These are phyloP conservation scores for Copsychus sechellarum DNA, from an alignment of 2,113 vertebrate species.

Conservation along the genomic window DNA sequence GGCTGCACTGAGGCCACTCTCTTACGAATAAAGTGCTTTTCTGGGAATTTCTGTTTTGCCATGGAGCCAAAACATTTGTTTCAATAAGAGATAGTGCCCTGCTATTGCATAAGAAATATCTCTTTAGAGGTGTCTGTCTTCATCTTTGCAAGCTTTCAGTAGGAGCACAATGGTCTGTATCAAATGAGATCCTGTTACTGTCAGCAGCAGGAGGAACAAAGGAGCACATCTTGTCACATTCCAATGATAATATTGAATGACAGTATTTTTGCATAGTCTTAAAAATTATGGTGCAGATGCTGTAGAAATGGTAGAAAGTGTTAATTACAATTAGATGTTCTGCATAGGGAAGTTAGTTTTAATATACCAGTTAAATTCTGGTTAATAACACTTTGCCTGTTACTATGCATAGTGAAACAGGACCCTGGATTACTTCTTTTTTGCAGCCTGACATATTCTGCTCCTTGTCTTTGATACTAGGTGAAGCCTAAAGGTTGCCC, in stretches of 20 bases:
- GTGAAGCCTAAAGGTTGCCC: background rate
- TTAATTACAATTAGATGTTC: constrained; percentile 11
- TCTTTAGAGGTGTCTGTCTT: constrained; percentile 56
- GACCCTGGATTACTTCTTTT: background rate
- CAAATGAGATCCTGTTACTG: constrained; percentile 54
- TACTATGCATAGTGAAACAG: background rate
- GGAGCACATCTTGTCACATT: constrained; percentile 40
- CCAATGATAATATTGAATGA: background rate
- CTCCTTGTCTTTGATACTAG: background rate
- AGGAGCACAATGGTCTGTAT: constrained; percentile 57
- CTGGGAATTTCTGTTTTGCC: background rate
- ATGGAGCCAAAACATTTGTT: background rate
- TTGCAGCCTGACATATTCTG: background rate
- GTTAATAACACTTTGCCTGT: background rate
- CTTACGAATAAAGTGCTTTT: background rate
- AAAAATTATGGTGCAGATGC: constrained; percentile 27
- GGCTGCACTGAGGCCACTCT: background rate
- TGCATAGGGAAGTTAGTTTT: background rate
- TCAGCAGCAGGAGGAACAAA: constrained; percentile 49
- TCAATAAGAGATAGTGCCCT: background rate
- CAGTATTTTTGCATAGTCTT: constrained; percentile 45
- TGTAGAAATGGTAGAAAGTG: background rate
- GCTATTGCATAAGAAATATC: background rate
- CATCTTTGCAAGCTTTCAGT: constrained; percentile 47
- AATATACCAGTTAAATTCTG: background rate